Percentiles rank a stretch among this genome's conserved stretches.
Conservation (phyloP, 2,113 vertebrate genomes). For the Cynoglossus semilaevis region DNA sequence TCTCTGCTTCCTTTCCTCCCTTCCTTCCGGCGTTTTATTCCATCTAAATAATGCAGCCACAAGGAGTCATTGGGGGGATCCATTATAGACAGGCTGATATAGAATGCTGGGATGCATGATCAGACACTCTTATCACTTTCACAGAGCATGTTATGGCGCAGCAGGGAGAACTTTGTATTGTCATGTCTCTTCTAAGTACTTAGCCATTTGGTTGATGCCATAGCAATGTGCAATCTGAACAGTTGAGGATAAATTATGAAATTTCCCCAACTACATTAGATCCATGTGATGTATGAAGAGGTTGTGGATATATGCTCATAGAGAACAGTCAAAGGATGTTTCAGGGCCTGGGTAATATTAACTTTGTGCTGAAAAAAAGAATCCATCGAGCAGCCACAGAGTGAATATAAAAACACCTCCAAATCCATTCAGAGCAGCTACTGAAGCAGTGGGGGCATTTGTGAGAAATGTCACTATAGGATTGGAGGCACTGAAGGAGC, state of each 20-base stretch:
- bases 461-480: conserved; percentile 51
- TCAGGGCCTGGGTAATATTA: conserved; percentile 49
- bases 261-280: conserved; percentile 48
- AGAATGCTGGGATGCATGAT: conserved; percentile 66
- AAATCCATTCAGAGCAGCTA: conserved; percentile 36
- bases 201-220: conserved; percentile 64
- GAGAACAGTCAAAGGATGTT: conserved; percentile 61
- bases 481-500: conserved; percentile 40
- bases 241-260: conserved; percentile 40
- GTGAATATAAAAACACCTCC: conserved; percentile 2
- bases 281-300: conserved; percentile 51
- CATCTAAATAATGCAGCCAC: conserved; percentile 74
- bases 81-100: conserved; percentile 68
- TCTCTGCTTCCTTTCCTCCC: conserved; percentile 56
- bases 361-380: conserved; percentile 44
- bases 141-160: conserved; percentile 63
- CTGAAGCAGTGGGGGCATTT: conserved; percentile 29
- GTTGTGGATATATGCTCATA: conserved; percentile 35
- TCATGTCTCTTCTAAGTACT: conserved; percentile 69
- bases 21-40: conserved; percentile 70
- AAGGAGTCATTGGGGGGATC: conserved; percentile 68
- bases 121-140: conserved; percentile 68
- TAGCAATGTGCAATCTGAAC: conserved; percentile 51
- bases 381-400: conserved; percentile 12
- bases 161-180: conserved; percentile 66